These are phyloP conservation scores for Cephus runcator DNA, from an alignment of 2,888 invertebrate genomes.

Conservation along the genomic window DNA sequence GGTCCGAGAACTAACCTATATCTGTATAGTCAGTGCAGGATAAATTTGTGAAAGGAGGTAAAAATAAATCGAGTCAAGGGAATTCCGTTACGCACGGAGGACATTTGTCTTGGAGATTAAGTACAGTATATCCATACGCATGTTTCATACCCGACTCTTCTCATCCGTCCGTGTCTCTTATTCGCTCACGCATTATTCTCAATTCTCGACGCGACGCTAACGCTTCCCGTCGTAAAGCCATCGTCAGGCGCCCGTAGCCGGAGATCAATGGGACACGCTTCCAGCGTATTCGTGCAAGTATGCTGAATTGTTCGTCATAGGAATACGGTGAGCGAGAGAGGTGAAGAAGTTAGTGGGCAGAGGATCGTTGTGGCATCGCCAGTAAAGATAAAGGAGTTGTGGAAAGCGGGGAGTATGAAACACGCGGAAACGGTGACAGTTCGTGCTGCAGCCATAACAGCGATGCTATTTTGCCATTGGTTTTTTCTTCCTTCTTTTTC, in stretches of 20 bases:
- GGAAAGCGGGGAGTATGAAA: slow-evolving; percentile 53
- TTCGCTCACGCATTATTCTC: neutral
- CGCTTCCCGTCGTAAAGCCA: slow-evolving; percentile 2
- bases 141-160: neutral
- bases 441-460: slow-evolving; percentile 60
- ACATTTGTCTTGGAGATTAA: neutral
- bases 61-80: neutral
- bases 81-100: neutral
- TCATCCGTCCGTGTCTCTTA: neutral
- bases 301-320: slow-evolving; percentile 39
- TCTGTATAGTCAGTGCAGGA: neutral
- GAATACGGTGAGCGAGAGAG: slow-evolving; percentile 9
- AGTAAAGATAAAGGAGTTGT: slow-evolving; percentile 47
- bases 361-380: slow-evolving; percentile 33
- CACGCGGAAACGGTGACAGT: slow-evolving; percentile 64
- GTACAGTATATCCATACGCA: neutral
- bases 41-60: neutral
- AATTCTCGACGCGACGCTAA: neutral
- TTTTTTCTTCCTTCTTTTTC: slow-evolving; percentile 33
- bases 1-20: too few species aligned
- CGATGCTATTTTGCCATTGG: slow-evolving; percentile 57
- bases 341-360: slow-evolving; percentile 11
- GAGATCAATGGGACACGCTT: slow-evolving; percentile 48
- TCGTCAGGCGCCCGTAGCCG: slow-evolving; percentile 20
- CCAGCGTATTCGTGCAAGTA: slow-evolving; percentile 39